Evolutionary conservation across 2,888 invertebrate species (phyloP), one percentile per base, ranked within the genome.

Genomic region (Seira musarum): DNA sequence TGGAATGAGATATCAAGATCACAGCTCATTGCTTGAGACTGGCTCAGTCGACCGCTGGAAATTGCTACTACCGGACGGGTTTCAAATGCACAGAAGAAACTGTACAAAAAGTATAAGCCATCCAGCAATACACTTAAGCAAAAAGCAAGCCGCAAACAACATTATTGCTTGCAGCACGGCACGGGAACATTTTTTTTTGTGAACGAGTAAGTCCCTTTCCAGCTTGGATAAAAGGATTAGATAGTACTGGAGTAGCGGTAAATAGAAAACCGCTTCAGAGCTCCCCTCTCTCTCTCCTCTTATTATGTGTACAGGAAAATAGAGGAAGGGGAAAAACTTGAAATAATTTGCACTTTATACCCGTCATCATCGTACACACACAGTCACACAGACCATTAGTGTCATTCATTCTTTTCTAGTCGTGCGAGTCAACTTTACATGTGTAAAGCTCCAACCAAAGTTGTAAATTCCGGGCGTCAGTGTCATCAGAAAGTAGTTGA

Each of bases 231-330:
- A 57, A 57, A 57, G 57, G 57, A 57, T 57, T 57, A 57, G 6
- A 57, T 57, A 13, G 57, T 57, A 17, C 6, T 3, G 63, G 40
- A 35, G 35, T 22, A 71, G 70, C 70, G 70, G 70, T 71, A 71
- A 71, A 46, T 71, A 71, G 70, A 63, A 71, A 71, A 71, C 61
- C 70, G 70, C 70, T 35, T 19, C 35, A 71, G 61, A 57, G 17
- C 22, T 46, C 17, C 63, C 25, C 63, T 63, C 19, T 19, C 21
- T 63, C 22, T 64, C 46, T 57, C 5, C 57, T n/a, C 57, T n/a
- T 40, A 40, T 40, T 40, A n/a, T n/a, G 57, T 57, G 17, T 57
- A 57, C 57, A 57, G 3, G 57, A 8, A 57, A n/a, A n/a, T 8
- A 8, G 57, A 40, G 40, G 6, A 40, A 40, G 57, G 57, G 17